Base-by-base conservation (phyloP, 2,888 invertebrate species). In the Ornithoptera priamus region DNA sequence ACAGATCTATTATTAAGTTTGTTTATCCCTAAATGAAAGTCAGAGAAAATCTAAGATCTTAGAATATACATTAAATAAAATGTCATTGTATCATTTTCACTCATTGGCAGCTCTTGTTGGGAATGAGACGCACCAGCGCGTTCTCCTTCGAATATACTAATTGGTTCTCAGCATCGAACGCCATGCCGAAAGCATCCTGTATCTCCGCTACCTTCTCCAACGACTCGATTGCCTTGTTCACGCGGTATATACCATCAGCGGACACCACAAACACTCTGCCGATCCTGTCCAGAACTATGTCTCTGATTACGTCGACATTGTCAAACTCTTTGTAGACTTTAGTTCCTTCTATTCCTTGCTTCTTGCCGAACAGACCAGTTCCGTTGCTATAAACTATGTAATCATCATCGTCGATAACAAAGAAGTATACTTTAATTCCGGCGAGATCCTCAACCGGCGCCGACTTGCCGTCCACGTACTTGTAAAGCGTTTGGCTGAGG, bases 371-470 rank as follows among this genome's bases (percentile, higher is more conserved):
- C 15, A 91, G 71, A 2, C 90, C 91, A 15, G 86, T 84, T 1
- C 74, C 75, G 70, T 90, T 90, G 2, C 85, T 83, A 65, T 80
- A 90, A 68, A 85, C 87, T 65, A 89, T 81, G 0, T 76, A 72
- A 71, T 85, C 75, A 17, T 87, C 81, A 61, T 82, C 77, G 56
- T 89, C 90, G n/a, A 89, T 86, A 12, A 86, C 77, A 60, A 91
- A 88, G 22, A 81, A 80, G 63, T 89, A 88, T 0, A 90, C 86
- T 79, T 89, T 88, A 0, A 85, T 86, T 64, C 88, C 88, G 81
- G 89, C 86, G 10, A 90, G 77, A 71, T 90, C 89, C 67, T 75
- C 73, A 36, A 86, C 85, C 62, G 85, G 80, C 4, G 58, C 72
- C 1, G 81, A 72, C 69, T 81, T 75, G 0, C 84, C 88, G 62